Evolutionary conservation across 1,140 invertebrate species (phyloP).

Genomic region (Drosophila azteca): DNA sequence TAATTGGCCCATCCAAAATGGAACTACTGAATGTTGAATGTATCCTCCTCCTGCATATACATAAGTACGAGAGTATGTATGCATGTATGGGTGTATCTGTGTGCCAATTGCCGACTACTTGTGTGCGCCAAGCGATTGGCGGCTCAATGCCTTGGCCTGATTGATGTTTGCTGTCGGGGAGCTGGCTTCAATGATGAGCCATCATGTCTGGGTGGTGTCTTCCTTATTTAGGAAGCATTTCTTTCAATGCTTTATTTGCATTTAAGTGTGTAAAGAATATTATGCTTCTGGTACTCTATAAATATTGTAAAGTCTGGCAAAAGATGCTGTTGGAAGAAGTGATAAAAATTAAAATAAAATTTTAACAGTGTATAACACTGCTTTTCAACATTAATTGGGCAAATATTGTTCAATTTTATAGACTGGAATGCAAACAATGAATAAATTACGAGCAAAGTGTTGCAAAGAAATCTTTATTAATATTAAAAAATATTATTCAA

Average conservation of each 20-base stretch:
- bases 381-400: too few relatives aligned
- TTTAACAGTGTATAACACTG: background rate
- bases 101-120: constrained; percentile 22
- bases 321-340: too few relatives aligned
- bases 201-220: constrained; percentile 23
- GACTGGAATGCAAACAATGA: too few relatives aligned
- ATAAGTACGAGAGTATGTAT: background rate
- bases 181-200: constrained; percentile 36
- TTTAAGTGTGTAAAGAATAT: too few relatives aligned
- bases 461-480: too few relatives aligned
- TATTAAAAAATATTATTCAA: too few relatives aligned
- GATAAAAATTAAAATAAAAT: too few relatives aligned
- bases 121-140: constrained; percentile 25
- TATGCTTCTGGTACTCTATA: too few relatives aligned
- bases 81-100: background rate
- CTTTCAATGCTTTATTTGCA: background rate
- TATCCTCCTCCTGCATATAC: background rate
- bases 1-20: constrained; percentile 32
- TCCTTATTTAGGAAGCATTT: constrained; percentile 22
- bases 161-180: constrained; percentile 51
- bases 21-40: constrained; percentile 28
- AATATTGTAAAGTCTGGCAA: too few relatives aligned
- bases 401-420: too few relatives aligned
- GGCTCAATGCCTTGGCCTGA: constrained; percentile 29
- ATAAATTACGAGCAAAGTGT: too few relatives aligned